Conservation (phyloP, 2,797 vertebrate genomes). For the Microcaecilia unicolor region DNA sequence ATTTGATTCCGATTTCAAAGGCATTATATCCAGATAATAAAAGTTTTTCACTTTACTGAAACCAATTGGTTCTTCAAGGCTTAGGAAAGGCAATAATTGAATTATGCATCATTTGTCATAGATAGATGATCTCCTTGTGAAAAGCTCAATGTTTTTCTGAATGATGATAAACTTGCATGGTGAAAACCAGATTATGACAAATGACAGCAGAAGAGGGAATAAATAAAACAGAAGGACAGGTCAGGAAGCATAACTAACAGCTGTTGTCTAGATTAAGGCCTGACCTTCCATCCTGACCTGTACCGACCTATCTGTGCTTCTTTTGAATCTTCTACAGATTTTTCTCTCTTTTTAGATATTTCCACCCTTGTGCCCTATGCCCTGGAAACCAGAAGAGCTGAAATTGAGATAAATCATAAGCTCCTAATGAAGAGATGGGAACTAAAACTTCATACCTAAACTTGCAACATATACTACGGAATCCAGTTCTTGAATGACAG, state of each 20-base stretch:
- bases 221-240: constrained; percentile 38
- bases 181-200: constrained; percentile 53
- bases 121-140: constrained; percentile 40
- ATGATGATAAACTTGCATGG: constrained; percentile 60
- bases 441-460: too few relatives aligned
- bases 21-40: too few relatives aligned
- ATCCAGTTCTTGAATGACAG: too few relatives aligned
- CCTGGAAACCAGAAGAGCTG: not conserved
- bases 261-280: constrained; percentile 4
- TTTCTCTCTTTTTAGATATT: not conserved
- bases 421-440: too few relatives aligned
- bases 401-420: not conserved
- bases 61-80: constrained; percentile 40
- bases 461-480: too few relatives aligned
- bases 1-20: too few relatives aligned
- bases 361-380: not conserved
- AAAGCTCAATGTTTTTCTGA: constrained; percentile 50
- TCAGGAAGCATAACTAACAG: constrained; percentile 25
- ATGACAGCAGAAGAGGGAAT: constrained; percentile 41
- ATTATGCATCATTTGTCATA: constrained; percentile 49
- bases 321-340: not conserved
- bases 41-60: constrained; percentile 47
- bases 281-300: constrained; percentile 1
- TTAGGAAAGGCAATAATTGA: constrained; percentile 43
- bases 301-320: not conserved